A percentile compares a stretch with the other conserved stretches of the same genome.
phyloP scores from a whole-genome alignment of 1,140 invertebrate genomes.

The Drosophila lini region DNA sequence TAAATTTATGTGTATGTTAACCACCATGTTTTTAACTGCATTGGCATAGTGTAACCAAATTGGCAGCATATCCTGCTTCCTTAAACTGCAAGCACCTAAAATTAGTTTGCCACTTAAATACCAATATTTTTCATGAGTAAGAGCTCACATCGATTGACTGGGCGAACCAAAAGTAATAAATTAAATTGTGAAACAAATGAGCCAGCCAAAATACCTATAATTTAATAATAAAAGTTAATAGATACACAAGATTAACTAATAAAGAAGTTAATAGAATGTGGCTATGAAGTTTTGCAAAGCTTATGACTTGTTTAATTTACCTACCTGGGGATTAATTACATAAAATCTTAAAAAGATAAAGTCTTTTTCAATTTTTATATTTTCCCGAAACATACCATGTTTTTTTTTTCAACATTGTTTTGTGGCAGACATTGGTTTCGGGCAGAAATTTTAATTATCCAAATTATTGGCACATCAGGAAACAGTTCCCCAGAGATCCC shows the following conservation, averaged over 20 bases:
- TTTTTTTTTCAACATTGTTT: slow-evolving; percentile 3
- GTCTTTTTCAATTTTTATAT: neutral
- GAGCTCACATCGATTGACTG: neutral
- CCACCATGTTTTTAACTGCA: slow-evolving; percentile 42
- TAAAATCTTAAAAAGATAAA: neutral
- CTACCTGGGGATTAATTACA: neutral
- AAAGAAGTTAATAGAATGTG: neutral
- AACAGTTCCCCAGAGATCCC: slow-evolving; percentile 8
- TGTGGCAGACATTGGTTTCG: neutral
- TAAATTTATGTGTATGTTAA: slow-evolving; percentile 11
- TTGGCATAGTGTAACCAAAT: slow-evolving; percentile 27
- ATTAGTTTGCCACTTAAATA: neutral
- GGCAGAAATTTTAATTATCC: slow-evolving; percentile 43
- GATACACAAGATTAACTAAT: slow-evolving; percentile 2
- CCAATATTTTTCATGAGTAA: neutral
- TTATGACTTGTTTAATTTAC: neutral
- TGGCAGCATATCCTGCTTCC: slow-evolving; percentile 42
- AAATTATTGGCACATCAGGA: slow-evolving; percentile 45
- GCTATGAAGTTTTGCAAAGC: neutral
- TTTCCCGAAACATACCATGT: neutral
- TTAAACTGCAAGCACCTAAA: slow-evolving; percentile 1
- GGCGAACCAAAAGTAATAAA: slow-evolving; percentile 2
- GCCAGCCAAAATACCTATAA: neutral
- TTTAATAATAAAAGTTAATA: slow-evolving; percentile 12
- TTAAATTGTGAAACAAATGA: slow-evolving; percentile 12